Evolutionary conservation across 2,797 vertebrate species (phyloP), one percentile per base, ranked within the genome.

Genomic region (Craterocephalus amniculus): DNA sequence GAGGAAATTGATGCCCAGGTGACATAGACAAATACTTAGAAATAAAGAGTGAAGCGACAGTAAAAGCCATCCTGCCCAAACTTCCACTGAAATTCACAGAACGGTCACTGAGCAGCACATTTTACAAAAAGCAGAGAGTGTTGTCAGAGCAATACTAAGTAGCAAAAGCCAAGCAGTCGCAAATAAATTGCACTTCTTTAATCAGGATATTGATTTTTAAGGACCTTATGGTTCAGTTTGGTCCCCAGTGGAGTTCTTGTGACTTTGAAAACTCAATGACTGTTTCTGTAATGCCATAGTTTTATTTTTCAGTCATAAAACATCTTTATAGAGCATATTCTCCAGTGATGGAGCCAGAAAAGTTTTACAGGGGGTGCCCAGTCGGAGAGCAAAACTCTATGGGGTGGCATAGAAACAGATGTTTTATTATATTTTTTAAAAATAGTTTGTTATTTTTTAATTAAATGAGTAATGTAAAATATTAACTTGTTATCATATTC

Each of bases 1-100:
- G 55, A 77, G 67, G n/a, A 70, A 86, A 84, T 88, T 78, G 32
- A 83, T 84, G 67, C 4, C 56, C 57, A 2, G 70, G 16, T 52
- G 65, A 70, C 63, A 77, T 67, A 79, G 78, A 81, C 74, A 84
- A 81, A 85, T 83, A 79, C 83, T 78, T 67, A 72, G 70, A 76
- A 72, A 85, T 82, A 31, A 83, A 82, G 76, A 80, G 67, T 64
- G 74, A 4, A 57, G 57, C 2, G 32, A 38, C 79, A 67, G 72
- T 2, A 64, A 58, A 54, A 76, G 61, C 38, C 70, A 72, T 60
- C 49, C 58, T 16, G 32, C 40, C 63, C 40, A 45, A 76, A 59
- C 75, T 4, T 61, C 29, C 58, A 1, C 32, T 49, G 66, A 71
- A 70, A 60, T 67, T 72, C 55, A 70, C 32, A 59, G 63, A 64